Evolutionary conservation across 2,888 invertebrate genomes (phyloP), one percentile per base, ranked within the genome.

Genomic region (Drosophila neonasuta): DNA sequence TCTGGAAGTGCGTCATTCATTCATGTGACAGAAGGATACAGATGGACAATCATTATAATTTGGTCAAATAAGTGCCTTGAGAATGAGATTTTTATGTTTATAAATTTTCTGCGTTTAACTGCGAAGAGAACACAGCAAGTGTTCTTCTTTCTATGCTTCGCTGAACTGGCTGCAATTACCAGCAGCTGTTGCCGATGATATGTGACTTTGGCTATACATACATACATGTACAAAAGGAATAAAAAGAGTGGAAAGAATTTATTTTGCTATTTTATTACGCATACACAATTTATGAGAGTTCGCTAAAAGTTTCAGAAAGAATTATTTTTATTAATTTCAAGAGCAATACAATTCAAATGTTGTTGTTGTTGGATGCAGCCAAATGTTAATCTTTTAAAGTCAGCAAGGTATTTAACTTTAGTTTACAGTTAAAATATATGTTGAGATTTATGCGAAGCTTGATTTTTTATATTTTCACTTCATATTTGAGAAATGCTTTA

Each of bases 221-320:
- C 8, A 15, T 34, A 34, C 3, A 5, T n/a, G 11, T 34, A 34
- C 6, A 24, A 24, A 32, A 32, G 4, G 32, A 10, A n/a, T 3
- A 39, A 10, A 36, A 36, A 20, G 20, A 36, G 6, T n/a, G 5
- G 11, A 13, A 39, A n/a, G 6, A 41, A 15, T 41, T 15, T 41
- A 41, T 41, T 41, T 41, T 41, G n/a, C 36, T 39, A 41, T 41
- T 41, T 15, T 15, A 41, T 8, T 15, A 41, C 39, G 7, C 15
- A 41, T 41, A 41, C 15, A 15, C 39, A 41, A 13, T 41, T 41
- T 41, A 41, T 41, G 39, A 15, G 13, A 41, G 39, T 41, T 41
- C 11, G 13, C 39, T 15, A 3, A 2, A 41, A 41, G 39, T 41
- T 41, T 41, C 13, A 15, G 7, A 15, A 15, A 41, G 13, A 41